These are phyloP conservation scores for Paramormyrops hopkinsi DNA, from an alignment of 2,797 vertebrate genomes.

Conservation along the genomic window DNA sequence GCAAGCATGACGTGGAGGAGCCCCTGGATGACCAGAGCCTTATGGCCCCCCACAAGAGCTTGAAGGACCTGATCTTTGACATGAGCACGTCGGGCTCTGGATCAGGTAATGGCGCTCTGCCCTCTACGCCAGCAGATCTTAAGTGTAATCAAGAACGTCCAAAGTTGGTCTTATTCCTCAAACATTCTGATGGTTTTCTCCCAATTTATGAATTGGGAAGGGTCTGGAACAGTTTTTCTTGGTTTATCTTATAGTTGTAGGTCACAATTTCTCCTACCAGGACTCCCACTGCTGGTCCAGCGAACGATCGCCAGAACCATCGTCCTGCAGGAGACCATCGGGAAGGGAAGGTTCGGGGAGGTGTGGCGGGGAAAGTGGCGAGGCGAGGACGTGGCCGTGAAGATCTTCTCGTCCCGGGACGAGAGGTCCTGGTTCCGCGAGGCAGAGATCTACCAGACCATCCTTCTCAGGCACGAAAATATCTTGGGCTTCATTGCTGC, in stretches of 20 bases:
- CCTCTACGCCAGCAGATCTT: not conserved
- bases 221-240: not conserved
- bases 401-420: conserved; percentile 94
- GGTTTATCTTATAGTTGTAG: not conserved
- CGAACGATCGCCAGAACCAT: conserved; percentile 93
- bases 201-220: not conserved
- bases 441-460: conserved; percentile 94
- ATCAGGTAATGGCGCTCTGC: conserved; percentile 65
- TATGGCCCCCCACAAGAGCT: conserved; percentile 70
- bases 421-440: conserved; percentile 96
- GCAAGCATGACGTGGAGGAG: conserved; percentile 74
- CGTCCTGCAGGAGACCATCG: conserved; percentile 87
- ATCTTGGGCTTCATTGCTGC: conserved; percentile 96
- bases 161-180: not conserved
- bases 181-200: not conserved
- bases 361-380: conserved; percentile 94
- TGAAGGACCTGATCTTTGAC: conserved; percentile 86
- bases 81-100: conserved; percentile 93
- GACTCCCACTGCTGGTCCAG: conserved; percentile 87
- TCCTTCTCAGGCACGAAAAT: conserved; percentile 93
- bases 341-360: conserved; percentile 90
- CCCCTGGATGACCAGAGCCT: conserved; percentile 71
- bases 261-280: conserved; percentile 47
- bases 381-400: conserved; percentile 92
- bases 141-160: not conserved